A percentile compares a stretch with the other conserved stretches of the same genome.
These are phyloP conservation scores for Nothoprocta pentlandii DNA, from an alignment of 2,113 vertebrate genomes.

Conservation along the genomic window DNA sequence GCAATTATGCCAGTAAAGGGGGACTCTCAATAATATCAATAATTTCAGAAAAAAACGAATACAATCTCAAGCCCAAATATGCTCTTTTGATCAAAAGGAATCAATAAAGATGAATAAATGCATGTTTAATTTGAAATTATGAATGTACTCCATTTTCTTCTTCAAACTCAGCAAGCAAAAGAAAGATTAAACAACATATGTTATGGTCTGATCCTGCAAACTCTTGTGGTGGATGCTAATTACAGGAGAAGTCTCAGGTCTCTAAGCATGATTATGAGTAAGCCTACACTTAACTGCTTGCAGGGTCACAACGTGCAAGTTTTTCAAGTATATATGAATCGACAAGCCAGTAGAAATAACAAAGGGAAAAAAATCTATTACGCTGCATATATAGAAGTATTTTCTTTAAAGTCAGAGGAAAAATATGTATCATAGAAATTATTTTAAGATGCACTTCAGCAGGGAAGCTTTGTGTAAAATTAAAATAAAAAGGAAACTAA, in stretches of 20 bases:
- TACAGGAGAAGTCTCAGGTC: neutral
- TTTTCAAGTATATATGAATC: neutral
- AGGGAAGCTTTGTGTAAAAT: neutral
- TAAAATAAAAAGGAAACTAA: slow-evolving; percentile 9
- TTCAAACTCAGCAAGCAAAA: neutral
- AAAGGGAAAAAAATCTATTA: neutral
- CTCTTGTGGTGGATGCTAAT: slow-evolving; percentile 12
- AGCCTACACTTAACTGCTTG: neutral
- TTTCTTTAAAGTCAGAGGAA: neutral
- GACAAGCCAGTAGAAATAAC: neutral
- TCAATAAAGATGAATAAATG: slow-evolving; percentile 37
- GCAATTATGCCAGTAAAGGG: neutral
- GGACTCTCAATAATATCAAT: neutral
- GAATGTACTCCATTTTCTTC: neutral
- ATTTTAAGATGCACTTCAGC: neutral
- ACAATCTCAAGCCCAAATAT: slow-evolving; percentile 8
- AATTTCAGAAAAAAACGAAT: neutral
- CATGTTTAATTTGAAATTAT: slow-evolving; percentile 42
- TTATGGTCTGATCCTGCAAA: slow-evolving; percentile 22
- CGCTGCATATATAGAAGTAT: neutral
- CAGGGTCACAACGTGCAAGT: neutral
- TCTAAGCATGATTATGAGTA: neutral
- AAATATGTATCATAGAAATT: neutral
- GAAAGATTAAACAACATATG: slow-evolving; percentile 2
- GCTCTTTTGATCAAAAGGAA: slow-evolving; percentile 38